These are phyloP conservation scores for Drosophila planitibia DNA, from an alignment of 2,888 invertebrate species.

Conservation along the genomic window DNA sequence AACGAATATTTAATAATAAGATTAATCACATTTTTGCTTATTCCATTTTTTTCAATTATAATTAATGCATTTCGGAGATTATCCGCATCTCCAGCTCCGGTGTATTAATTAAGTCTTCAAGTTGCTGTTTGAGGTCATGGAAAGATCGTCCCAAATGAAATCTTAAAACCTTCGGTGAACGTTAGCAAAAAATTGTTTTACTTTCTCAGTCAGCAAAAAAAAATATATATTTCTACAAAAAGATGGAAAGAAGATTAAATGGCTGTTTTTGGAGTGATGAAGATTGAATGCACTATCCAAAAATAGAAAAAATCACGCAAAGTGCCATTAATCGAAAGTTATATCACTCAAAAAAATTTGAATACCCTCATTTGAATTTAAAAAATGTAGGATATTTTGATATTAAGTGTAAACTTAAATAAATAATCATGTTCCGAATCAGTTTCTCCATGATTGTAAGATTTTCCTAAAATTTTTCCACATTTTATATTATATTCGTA, in stretches of 20 bases:
- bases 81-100: constrained; percentile 17
- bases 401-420: too few species aligned
- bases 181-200: constrained; percentile 20
- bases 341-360: neutral
- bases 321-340: neutral
- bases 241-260: neutral
- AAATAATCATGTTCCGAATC: neutral
- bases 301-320: neutral
- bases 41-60: constrained; percentile 28
- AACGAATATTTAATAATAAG: constrained; percentile 16
- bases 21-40: constrained; percentile 27
- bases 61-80: constrained; percentile 36
- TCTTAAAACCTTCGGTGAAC: constrained; percentile 27
- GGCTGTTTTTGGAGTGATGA: neutral
- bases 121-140: constrained; percentile 52
- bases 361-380: neutral
- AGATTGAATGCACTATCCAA: constrained; percentile 12
- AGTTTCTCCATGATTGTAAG: neutral
- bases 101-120: constrained; percentile 42
- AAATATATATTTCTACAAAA: neutral
- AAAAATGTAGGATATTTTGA: rapidly evolving
- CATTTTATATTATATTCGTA: neutral
- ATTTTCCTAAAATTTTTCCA: neutral
- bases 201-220: constrained; percentile 14
- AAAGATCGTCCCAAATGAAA: constrained; percentile 16